Percentiles rank a stretch among this genome's conserved stretches.
Conservation (phyloP, 2,797 vertebrate genomes). For the Numenius phaeopus region DNA sequence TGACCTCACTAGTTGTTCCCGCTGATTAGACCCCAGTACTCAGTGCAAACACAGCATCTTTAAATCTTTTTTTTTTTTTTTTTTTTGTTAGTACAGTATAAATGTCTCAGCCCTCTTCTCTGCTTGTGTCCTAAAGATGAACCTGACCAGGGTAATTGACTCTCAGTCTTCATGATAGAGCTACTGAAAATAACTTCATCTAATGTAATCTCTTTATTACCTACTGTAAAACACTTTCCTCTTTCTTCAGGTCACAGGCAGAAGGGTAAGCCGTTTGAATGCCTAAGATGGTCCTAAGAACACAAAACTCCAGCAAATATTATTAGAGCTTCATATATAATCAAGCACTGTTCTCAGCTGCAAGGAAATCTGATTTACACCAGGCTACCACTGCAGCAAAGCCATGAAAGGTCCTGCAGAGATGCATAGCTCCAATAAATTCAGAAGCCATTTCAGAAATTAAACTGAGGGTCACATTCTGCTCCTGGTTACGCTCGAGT, state of each 20-base stretch:
- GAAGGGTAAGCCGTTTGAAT: conserved; percentile 21
- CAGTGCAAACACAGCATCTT: not conserved
- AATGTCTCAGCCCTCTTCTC: not conserved
- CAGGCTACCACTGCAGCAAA: conserved; percentile 7
- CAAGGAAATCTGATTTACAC: conserved; percentile 60
- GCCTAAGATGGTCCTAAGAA: not conserved
- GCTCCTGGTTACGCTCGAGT: not conserved
- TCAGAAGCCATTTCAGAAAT: conserved; percentile 39
- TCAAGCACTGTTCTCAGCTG: conserved; percentile 5
- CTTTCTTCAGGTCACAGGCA: conserved; percentile 43
- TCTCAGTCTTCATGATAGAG: conserved; percentile 65
- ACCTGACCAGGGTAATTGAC: conserved; percentile 54
- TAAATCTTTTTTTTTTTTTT: not conserved
- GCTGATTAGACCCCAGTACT: not conserved
- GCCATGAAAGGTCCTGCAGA: conserved; percentile 27
- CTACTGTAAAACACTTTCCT: conserved; percentile 47
- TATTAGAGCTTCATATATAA: conserved; percentile 42
- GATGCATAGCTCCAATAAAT: conserved; percentile 42
- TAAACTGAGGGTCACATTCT: conserved; percentile 51
- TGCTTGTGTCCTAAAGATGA: conserved; percentile 62
- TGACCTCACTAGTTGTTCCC: not conserved
- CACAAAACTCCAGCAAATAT: conserved; percentile 8
- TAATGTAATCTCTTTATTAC: conserved; percentile 63
- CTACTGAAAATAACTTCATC: conserved; percentile 68
- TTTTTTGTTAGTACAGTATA: not conserved